These are phyloP conservation scores for Drosophila serrata DNA, from an alignment of 1,140 invertebrate genomes.

Conservation along the genomic window DNA sequence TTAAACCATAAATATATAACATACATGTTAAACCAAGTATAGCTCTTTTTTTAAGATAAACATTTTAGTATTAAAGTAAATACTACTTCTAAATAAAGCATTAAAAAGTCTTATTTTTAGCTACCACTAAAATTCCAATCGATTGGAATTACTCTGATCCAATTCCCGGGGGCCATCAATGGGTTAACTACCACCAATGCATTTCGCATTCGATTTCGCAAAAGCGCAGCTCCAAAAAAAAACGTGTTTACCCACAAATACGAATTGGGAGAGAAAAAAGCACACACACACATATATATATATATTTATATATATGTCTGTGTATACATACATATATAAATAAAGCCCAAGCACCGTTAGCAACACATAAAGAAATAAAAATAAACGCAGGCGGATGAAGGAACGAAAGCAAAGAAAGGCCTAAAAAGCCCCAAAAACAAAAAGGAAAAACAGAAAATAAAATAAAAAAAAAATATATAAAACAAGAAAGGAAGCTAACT, in stretches of 20 bases:
- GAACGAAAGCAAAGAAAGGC: conserved; percentile 48
- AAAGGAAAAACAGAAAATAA: conserved; percentile 7
- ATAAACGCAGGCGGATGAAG: conserved; percentile 41
- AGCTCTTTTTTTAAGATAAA: background rate
- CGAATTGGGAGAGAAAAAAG: conserved; percentile 14
- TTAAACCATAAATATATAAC: too few relatives aligned
- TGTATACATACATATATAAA: conserved; percentile 43
- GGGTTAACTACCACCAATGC: conserved; percentile 69
- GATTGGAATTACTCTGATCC: conserved; percentile 6
- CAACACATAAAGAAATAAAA: conserved; percentile 70
- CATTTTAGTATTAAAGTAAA: background rate
- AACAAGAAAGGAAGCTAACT: too few relatives aligned
- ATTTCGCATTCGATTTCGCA: conserved; percentile 69
- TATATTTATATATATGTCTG: conserved; percentile 54
- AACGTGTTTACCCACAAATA: conserved; percentile 67
- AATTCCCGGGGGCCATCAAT: conserved; percentile 18
- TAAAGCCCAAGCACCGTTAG: conserved; percentile 75
- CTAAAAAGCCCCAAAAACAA: conserved; percentile 47
- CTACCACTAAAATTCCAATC: background rate
- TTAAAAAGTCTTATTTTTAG: background rate
- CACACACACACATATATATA: conserved; percentile 31
- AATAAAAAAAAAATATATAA: conserved; percentile 7
- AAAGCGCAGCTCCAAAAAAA: conserved; percentile 71
- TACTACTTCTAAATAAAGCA: background rate
- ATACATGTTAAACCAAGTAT: background rate